Evolutionary conservation across 2,797 vertebrate genomes (phyloP), one percentile per base, ranked within the genome.

Genomic region (Atherinosoma microstoma): DNA sequence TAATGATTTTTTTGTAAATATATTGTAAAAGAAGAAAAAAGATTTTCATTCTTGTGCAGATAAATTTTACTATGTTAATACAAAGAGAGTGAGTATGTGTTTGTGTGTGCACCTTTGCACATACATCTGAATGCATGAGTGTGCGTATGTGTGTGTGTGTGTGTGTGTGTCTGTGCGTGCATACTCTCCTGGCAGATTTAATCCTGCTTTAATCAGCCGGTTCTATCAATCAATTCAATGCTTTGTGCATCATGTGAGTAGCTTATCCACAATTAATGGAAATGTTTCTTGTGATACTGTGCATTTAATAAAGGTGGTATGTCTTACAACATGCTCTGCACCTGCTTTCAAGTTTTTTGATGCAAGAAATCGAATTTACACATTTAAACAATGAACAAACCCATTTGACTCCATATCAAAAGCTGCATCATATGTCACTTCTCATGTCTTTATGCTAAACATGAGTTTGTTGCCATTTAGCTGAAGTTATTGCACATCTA

Each of bases 261-360:
- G 96, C 95, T 97, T 97, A 96, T 96, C 93, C 89, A 96, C 96
- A 95, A 95, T 96, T 97, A 96, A 96, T 97, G 96, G 93, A 96
- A 96, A 93, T 96, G 95, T 97, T 96, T 96, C 96, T 97, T 98
- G 97, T 98, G 96, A 95, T 97, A 96, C 95, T 96, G 95, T 97
- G 96, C 96, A 98, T 97, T 97, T 97, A 98, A 96, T 97, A 97
- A 97, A 97, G 96, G 94, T 95, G 96, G 88, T 85, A 96, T 96
- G 96, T 98, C 97, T 94, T 94, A 94, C 93, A 93, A 85, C 83
- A 86, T 2, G 11, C 20, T 20, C 2, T 3, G 64, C 18, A 62
- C 27, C 40, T 38, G 56, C 58, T 18, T 8, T 64, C 29, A 45
- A 2, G 12, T 1, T 8, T 15, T 67, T 29, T 61, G 32, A 36